Conservation (phyloP, 2,113 vertebrate genomes). For the Struthidea cinerea region DNA sequence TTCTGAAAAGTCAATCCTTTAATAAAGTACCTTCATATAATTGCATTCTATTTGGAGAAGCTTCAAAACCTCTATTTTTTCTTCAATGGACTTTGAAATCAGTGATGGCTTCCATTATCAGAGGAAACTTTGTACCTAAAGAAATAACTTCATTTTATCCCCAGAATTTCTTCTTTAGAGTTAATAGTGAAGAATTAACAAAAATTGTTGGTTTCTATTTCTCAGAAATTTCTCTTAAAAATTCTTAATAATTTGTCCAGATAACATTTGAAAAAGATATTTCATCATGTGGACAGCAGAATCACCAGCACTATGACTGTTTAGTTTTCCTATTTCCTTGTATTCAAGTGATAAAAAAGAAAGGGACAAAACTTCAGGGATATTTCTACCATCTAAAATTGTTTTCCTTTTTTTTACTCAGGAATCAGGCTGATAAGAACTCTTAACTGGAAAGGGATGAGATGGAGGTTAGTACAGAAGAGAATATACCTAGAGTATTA, state of each 20-base stretch:
- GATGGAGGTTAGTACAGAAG: background rate
- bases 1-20: background rate
- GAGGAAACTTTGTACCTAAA: background rate
- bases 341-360: background rate
- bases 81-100: background rate
- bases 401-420: background rate
- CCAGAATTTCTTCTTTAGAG: background rate
- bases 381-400: background rate
- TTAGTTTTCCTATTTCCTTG: background rate
- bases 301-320: background rate
- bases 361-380: background rate
- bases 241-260: background rate
- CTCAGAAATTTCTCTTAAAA: background rate
- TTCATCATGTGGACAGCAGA: background rate
- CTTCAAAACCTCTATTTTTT: background rate
- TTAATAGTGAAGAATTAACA: background rate
- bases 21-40: background rate
- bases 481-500: background rate
- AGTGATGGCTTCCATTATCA: background rate
- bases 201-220: background rate
- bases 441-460: background rate
- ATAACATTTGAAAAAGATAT: background rate
- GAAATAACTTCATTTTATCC: background rate
- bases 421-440: background rate
- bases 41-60: background rate